Base-by-base conservation (phyloP, 2,797 vertebrate species). In the Pteronotus mesoamericanus region DNA sequence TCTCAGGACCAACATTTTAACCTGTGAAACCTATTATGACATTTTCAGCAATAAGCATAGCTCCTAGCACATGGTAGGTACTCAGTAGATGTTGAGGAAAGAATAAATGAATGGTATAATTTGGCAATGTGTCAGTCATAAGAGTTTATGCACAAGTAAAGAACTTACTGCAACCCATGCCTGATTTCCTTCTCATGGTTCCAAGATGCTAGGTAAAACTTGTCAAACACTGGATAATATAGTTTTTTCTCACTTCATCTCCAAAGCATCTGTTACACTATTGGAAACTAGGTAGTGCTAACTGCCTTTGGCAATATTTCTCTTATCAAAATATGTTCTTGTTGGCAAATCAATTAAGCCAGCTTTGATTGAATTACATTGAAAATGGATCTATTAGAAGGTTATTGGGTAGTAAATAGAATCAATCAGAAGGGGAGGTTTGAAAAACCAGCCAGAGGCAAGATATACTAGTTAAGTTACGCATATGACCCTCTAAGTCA, bases 81-180 rank as follows among this genome's bases (percentile, higher is more conserved):
- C 24, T 95, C 51, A 84, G 37, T 39, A 85, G 2, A 39, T 37
- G 32, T 48, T 61, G 24, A 83, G 75, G 29, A 46, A 79, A 89
- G 39, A 66, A 75, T 34, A 48, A 92, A 53, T 72, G 18, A 55
- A 3, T 34, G 29, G 2, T 78, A 0, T 29, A 34, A 55, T n/a
- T 44, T 53, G 39, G 18, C 7, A 75, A 2, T 9, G 4, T 68
- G 21, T n/a, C 29, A 55, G 42, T 44, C 48, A 46, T 69, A 22
- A 39, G n/a, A 39, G 26, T 46, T 64, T 16, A 46, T 18, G 12
- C 29, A 29, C 21, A 95, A 15, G 22, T 89, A 37, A 79, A 46
- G n/a, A 66, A 22, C 61, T 61, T 18, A 1, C 48, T 32, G 9
- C 3, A 32, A 39, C 9, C 34, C 6, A 1, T 24, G 0, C 1